Evolutionary conservation across 2,113 vertebrate genomes (phyloP).

Genomic region (Lipotes vexillifer): DNA sequence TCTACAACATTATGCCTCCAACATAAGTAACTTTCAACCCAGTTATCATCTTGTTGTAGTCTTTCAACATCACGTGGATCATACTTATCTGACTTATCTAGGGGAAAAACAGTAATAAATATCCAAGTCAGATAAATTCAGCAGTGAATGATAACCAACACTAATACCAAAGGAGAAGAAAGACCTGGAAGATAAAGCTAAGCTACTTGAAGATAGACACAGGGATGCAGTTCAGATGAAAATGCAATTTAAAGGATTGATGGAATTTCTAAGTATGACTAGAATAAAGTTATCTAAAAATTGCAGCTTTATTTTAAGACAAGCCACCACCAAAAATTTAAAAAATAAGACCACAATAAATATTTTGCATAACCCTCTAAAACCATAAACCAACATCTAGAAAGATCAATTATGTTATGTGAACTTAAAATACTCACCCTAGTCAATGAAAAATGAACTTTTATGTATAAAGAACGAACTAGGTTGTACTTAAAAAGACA

Average conservation of each 20-base stretch:
- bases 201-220: not conserved
- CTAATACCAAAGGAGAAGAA: not conserved
- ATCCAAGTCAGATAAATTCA: conserved; percentile 26
- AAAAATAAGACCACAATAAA: not conserved
- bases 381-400: not conserved
- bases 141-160: not conserved
- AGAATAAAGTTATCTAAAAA: conserved; percentile 8
- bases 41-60: conserved; percentile 87
- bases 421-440: conserved; percentile 5
- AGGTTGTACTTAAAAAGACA: not conserved
- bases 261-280: conserved; percentile 1
- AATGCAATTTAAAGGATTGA: not conserved
- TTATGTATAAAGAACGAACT: not conserved
- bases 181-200: not conserved
- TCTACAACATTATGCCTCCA: conserved; percentile 90
- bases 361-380: not conserved
- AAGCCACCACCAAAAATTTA: not conserved
- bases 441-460: not conserved
- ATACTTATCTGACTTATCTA: conserved; percentile 91
- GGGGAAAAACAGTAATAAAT: conserved; percentile 21
- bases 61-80: conserved; percentile 93
- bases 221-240: not conserved
- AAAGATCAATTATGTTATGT: not conserved
- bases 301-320: not conserved
- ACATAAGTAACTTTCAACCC: conserved; percentile 88